A percentile compares a stretch with the other conserved stretches of the same genome.
Conservation (phyloP, 2,113 vertebrate species). For the Triplophysa dalaica region DNA sequence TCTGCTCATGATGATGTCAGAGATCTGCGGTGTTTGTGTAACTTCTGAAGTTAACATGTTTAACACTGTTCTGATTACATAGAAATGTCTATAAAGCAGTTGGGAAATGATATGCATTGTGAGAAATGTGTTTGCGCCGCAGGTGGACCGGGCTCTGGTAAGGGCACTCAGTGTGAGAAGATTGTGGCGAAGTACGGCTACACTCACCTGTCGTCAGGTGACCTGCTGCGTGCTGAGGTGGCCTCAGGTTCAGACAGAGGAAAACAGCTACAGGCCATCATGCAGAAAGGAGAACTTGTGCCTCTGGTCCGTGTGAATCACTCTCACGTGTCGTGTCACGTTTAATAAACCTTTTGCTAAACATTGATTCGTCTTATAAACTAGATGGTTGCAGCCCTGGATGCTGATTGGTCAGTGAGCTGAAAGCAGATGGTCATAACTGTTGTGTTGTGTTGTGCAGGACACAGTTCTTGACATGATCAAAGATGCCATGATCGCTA, state of each 20-base stretch:
- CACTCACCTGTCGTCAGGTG: slow-evolving; percentile 96
- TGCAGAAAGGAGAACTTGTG: slow-evolving; percentile 96
- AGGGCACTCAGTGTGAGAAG: slow-evolving; percentile 97
- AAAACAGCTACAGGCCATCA: slow-evolving; percentile 91
- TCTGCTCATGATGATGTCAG: too few species aligned
- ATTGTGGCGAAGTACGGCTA: slow-evolving; percentile 93
- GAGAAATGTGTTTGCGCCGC: background rate
- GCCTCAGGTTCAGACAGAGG: slow-evolving; percentile 88
- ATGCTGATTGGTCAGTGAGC: too few species aligned
- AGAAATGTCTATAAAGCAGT: too few species aligned
- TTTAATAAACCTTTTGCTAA: too few species aligned
- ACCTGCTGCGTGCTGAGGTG: slow-evolving; percentile 91
- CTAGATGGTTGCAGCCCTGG: too few species aligned
- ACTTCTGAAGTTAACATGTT: too few species aligned
- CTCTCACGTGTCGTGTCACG: background rate
- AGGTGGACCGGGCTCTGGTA: slow-evolving; percentile 97
- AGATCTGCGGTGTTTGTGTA: too few species aligned
- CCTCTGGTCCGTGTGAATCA: slow-evolving; percentile 82
- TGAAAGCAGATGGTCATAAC: too few species aligned
- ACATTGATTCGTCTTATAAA: too few species aligned
- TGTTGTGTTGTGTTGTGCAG: slow-evolving; percentile 64
- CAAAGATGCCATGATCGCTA: slow-evolving; percentile 93
- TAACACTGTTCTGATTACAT: too few species aligned
- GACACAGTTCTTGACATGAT: slow-evolving; percentile 98
- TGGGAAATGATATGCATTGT: too few species aligned